Conservation (phyloP, 2,113 vertebrate species). For the Suricata suricatta region DNA sequence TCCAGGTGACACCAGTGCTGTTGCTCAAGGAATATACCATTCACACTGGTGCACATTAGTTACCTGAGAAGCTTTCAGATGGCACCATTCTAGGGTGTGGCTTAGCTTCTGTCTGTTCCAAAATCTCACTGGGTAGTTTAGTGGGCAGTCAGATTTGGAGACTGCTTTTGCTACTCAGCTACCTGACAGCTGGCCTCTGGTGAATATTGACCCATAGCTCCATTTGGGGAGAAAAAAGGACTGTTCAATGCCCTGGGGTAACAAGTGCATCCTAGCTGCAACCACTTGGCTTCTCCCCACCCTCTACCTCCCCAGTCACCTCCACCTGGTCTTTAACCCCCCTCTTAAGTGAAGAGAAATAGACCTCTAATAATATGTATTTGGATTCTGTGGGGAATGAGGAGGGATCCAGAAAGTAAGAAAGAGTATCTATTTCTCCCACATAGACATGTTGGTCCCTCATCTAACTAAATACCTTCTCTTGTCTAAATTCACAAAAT, state of each 20-base stretch:
- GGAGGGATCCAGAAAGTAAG: not conserved
- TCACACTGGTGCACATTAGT: not conserved
- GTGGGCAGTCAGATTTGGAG: not conserved
- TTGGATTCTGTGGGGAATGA: not conserved
- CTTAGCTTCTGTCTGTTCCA: not conserved
- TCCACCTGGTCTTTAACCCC: not conserved
- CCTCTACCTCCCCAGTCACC: not conserved
- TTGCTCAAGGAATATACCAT: not conserved
- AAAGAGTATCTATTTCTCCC: not conserved
- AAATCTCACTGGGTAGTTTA: not conserved
- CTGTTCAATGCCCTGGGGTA: not conserved
- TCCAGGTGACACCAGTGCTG: not conserved
- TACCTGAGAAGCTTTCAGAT: not conserved
- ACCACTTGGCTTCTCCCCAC: not conserved
- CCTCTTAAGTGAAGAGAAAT: not conserved
- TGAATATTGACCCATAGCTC: not conserved
- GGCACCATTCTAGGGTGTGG: not conserved
- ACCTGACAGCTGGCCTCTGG: not conserved
- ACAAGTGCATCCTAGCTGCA: not conserved
- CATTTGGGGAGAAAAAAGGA: not conserved
- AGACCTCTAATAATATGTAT: not conserved
- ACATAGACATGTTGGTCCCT: not conserved
- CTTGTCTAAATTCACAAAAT: not conserved
- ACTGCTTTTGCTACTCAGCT: not conserved
- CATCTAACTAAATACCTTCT: not conserved